Evolutionary conservation across 2,113 vertebrate species (phyloP).

Genomic region (Petrocephalus microphthalmus): DNA sequence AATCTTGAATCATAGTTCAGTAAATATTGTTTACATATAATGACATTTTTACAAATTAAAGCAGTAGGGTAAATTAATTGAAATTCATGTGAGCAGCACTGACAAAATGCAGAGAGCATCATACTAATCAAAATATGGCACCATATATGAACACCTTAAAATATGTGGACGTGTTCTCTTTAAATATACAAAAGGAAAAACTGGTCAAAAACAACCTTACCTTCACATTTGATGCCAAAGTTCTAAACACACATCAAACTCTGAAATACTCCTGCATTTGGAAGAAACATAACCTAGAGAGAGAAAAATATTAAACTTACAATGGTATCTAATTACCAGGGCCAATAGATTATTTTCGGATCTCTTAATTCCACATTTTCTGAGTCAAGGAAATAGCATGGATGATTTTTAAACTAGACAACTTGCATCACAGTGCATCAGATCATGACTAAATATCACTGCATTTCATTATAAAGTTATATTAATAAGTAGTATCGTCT

Average conservation of each 20-base stretch:
- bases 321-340: neutral
- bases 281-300: conserved; percentile 27
- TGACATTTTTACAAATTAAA: neutral
- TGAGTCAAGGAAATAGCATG: neutral
- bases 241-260: conserved; percentile 45
- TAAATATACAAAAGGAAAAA: neutral
- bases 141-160: conserved; percentile 29
- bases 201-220: conserved; percentile 40
- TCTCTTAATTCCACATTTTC: neutral
- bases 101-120: neutral
- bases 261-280: conserved; percentile 40
- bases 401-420: neutral
- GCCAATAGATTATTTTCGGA: neutral
- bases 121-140: neutral
- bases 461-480: neutral
- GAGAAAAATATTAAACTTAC: neutral
- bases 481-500: neutral
- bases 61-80: neutral
- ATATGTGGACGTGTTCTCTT: neutral
- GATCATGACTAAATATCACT: no score
- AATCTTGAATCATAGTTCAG: no score
- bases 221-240: conserved; percentile 62
- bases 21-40: neutral
- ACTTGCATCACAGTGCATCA: neutral
- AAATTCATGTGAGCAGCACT: neutral